Conservation (phyloP, 2,797 vertebrate genomes). For the Coregonus ussuriensis region DNA sequence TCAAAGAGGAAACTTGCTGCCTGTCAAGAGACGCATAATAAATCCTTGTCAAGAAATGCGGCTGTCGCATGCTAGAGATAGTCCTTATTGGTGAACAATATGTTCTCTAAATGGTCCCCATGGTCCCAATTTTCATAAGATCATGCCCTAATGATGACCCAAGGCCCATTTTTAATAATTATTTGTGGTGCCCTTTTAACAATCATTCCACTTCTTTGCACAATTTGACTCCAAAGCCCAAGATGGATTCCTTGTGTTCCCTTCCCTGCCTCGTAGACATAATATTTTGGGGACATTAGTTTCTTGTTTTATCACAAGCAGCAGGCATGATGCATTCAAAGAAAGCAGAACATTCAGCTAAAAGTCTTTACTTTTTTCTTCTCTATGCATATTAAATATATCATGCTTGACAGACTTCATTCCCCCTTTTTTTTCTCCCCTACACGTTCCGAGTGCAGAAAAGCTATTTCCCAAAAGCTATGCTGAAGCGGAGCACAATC, state of each 20-base stretch:
- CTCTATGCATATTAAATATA: slow-evolving; percentile 46
- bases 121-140: slow-evolving; percentile 64
- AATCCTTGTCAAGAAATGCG: slow-evolving; percentile 55
- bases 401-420: slow-evolving; percentile 37
- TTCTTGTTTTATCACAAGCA: slow-evolving; percentile 39
- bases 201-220: slow-evolving; percentile 75
- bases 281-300: slow-evolving; percentile 49
- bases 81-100: slow-evolving; percentile 64
- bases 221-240: slow-evolving; percentile 64
- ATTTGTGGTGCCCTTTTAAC: slow-evolving; percentile 74
- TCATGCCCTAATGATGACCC: slow-evolving; percentile 77
- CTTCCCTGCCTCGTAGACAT: slow-evolving; percentile 59
- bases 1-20: slow-evolving; percentile 60
- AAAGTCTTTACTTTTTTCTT: slow-evolving; percentile 38
- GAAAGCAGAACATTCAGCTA: slow-evolving; percentile 38
- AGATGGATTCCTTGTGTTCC: slow-evolving; percentile 56
- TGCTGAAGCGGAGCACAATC: slow-evolving; percentile 21
- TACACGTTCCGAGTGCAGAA: slow-evolving; percentile 38
- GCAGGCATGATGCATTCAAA: slow-evolving; percentile 52
- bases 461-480: slow-evolving; percentile 45
- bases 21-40: slow-evolving; percentile 57
- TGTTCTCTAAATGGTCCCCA: slow-evolving; percentile 58
- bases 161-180: slow-evolving; percentile 75
- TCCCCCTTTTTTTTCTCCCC: slow-evolving; percentile 26
- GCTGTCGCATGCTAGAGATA: slow-evolving; percentile 51